Evolutionary conservation across 2,888 invertebrate species (phyloP), one percentile per base, ranked within the genome.

Genomic region (Electrophaes corylata): DNA sequence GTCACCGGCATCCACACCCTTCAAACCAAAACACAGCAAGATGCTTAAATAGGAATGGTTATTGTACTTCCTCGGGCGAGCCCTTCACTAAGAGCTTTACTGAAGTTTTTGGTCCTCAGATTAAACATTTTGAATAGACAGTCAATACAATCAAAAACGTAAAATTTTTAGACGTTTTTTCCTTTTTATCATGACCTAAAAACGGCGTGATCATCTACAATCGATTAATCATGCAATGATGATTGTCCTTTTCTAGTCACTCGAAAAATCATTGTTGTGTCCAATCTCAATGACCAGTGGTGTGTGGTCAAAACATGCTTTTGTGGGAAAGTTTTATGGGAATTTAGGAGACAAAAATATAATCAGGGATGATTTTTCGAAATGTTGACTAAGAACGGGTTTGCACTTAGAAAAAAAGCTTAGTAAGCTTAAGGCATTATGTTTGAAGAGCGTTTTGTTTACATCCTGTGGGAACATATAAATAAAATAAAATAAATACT

Each of bases 201-300:
- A 64, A 59, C 55, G 57, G 60, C 67, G 62, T 67, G 67, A 60
- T 65, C 65, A 69, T 67, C 61, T 41, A 63, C 72, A 75, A 78
- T 78, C 77, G 72, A 80, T 81, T 79, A 74, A 80, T 78, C 79
- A 79, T 69, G 75, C 69, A 55, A 64, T 70, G 69, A 70, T 75
- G 72, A 66, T 70, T 64, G 58, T 51, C 54, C 63, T 72, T 76
- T 76, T 57, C 60, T 69, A 76, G 67, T 73, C 69, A 75, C 68
- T 71, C 74, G 73, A 71, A 70, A 73, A 76, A 71, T 78, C 74
- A 71, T 70, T 66, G 63, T 62, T 41, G 64, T 72, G 69, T 68
- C 66, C 69, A 62, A 62, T 62, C 63, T 68, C 60, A 58, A 67
- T 75, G 76, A 66, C 67, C 78, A 78, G 53, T 71, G 71, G 65